Percentiles rank a stretch among this genome's conserved stretches.
These are phyloP conservation scores for Phasia obesa DNA, from an alignment of 2,888 invertebrate species.

Conservation along the genomic window DNA sequence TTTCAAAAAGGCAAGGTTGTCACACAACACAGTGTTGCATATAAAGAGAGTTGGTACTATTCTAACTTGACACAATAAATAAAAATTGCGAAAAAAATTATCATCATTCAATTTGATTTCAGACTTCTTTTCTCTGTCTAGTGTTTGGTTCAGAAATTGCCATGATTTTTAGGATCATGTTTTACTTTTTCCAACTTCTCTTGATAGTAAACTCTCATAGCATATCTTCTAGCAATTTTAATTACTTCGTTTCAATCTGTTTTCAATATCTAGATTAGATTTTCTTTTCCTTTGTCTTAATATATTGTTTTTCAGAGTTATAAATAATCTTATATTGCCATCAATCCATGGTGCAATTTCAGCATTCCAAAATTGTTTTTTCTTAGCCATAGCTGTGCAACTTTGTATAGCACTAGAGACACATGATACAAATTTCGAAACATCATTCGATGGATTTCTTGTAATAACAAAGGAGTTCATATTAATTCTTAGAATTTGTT, in stretches of 20 bases:
- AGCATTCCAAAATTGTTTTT: neutral
- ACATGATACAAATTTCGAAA: slow-evolving; percentile 1
- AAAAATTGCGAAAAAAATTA: too few species aligned
- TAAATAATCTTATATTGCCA: neutral
- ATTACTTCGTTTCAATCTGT: neutral
- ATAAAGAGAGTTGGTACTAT: too few species aligned
- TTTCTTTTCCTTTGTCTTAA: too few species aligned
- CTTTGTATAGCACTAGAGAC: neutral
- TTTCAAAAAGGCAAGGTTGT: too few species aligned
- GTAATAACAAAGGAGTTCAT: neutral
- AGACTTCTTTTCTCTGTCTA: neutral
- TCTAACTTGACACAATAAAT: too few species aligned
- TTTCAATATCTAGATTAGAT: too few species aligned
- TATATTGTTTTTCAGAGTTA: neutral
- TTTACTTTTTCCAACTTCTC: neutral
- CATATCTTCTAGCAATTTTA: slow-evolving; percentile 3
- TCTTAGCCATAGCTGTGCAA: neutral
- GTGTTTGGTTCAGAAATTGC: slow-evolving; percentile 18
- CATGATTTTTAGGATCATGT: slow-evolving; percentile 7
- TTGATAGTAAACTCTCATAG: slow-evolving; percentile 1
- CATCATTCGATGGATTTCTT: neutral
- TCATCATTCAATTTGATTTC: slow-evolving; percentile 4
- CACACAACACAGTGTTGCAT: too few species aligned
- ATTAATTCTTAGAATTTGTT: neutral
- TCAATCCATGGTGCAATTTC: neutral